Conservation (phyloP, 2,113 vertebrate species). For the Ochotona princeps region DNA sequence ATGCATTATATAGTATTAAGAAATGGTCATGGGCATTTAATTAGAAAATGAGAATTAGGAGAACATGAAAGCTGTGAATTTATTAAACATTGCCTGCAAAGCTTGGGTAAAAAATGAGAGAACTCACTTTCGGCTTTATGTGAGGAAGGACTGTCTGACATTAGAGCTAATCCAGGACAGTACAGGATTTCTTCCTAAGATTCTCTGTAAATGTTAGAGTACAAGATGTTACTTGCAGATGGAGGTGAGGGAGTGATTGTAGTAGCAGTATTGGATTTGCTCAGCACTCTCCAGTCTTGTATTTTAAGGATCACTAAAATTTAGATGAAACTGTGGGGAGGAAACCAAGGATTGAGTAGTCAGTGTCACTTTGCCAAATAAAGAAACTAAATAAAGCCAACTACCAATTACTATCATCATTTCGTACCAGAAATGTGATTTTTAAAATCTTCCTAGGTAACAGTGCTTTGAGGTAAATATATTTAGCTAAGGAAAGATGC, state of each 20-base stretch:
- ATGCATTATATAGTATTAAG: constrained; percentile 15
- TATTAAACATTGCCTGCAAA: constrained; percentile 45
- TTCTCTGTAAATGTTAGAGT: constrained; percentile 18
- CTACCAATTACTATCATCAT: neutral
- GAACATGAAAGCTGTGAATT: constrained; percentile 25
- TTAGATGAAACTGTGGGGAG: constrained; percentile 10
- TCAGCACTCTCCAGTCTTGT: neutral
- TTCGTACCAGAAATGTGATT: constrained; percentile 37
- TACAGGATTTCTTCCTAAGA: constrained; percentile 24
- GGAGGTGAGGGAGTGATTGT: neutral
- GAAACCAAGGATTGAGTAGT: neutral
- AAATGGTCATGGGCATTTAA: constrained; percentile 20
- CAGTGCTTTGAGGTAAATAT: constrained; percentile 47
- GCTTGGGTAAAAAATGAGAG: constrained; percentile 29
- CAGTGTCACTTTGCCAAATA: constrained; percentile 51
- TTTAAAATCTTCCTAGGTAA: neutral
- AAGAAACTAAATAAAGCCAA: constrained; percentile 23
- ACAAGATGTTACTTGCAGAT: constrained; percentile 39
- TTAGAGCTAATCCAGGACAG: constrained; percentile 16
- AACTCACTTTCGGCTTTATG: constrained; percentile 12
- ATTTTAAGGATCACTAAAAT: constrained; percentile 48
- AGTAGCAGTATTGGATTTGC: constrained; percentile 14
- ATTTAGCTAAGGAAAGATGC: neutral
- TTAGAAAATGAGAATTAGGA: constrained; percentile 21
- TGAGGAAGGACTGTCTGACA: constrained; percentile 40